Evolutionary conservation across 2,888 invertebrate genomes (phyloP).

Genomic region (Philereme vetulata): DNA sequence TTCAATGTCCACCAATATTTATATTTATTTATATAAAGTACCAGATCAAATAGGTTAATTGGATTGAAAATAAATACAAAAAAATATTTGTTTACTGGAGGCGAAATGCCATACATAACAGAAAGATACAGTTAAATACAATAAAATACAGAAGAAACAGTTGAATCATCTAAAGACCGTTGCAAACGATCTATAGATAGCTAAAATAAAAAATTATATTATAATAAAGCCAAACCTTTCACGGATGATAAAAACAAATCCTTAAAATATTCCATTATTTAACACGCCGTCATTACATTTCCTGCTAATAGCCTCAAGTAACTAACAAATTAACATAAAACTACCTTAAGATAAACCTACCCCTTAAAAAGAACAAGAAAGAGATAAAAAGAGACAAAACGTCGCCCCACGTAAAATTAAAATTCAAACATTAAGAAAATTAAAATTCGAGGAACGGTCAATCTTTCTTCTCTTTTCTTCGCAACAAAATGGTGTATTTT

Average conservation of each 20-base stretch:
- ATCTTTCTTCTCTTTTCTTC: constrained; percentile 55
- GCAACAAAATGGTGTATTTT: constrained; percentile 13
- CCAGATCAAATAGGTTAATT: too few relatives aligned
- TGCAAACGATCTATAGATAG: too few relatives aligned
- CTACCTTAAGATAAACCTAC: constrained; percentile 45
- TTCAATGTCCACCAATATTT: too few relatives aligned
- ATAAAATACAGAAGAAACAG: too few relatives aligned
- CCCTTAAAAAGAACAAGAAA: constrained; percentile 64
- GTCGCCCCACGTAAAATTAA: constrained; percentile 79
- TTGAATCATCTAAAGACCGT: too few relatives aligned
- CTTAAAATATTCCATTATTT: constrained; percentile 12
- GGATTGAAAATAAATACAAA: too few relatives aligned
- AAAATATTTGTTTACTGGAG: too few relatives aligned
- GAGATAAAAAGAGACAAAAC: constrained; percentile 54
- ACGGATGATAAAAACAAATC: constrained; percentile 6
- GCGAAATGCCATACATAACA: too few relatives aligned
- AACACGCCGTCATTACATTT: constrained; percentile 16
- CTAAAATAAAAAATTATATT: too few relatives aligned
- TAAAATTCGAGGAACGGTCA: constrained; percentile 82
- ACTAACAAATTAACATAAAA: constrained; percentile 57
- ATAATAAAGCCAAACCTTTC: background rate
- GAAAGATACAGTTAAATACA: too few relatives aligned
- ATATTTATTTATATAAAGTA: too few relatives aligned
- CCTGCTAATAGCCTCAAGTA: constrained; percentile 38
- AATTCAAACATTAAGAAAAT: constrained; percentile 84